Evolutionary conservation across 2,797 vertebrate species (phyloP), one percentile per base, ranked within the genome.

Genomic region (Lithobates sylvaticus): DNA sequence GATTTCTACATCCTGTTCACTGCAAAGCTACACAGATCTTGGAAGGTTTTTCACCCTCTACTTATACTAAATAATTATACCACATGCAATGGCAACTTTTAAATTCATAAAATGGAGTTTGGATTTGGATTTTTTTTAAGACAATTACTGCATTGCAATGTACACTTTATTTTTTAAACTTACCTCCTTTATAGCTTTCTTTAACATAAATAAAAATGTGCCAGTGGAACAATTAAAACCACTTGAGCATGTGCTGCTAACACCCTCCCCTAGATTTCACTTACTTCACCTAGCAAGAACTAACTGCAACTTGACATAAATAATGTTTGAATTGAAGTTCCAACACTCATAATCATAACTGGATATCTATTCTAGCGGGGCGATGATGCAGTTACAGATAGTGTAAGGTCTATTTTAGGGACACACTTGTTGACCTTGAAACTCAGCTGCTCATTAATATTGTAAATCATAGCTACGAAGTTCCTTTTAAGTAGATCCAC

Each of bases 371-470:
- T 69, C 89, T 91, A 89, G 88, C 90, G 88, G 87, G 88, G 87
- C 89, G 89, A 90, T 88, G 92, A 90, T 92, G 92, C 89, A 91
- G 91, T 91, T 91, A 90, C 89, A 92, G 90, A 93, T 92, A 88
- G 89, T 89, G 71, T 89, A 88, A 78, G 26, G 50, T 89, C 90
- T 95, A 95, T 95, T 95, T 94, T 94, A 94, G 93, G 93, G 79
- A 91, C 89, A 91, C 92, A 93, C 93, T 92, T 93, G 89, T 92
- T 93, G 93, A 89, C 90, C 90, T 0, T 21, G 91, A 88, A 89
- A 92, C 88, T 91, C 65, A 64, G 91, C 91, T 94, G 90, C 89
- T 94, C 89, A 92, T 94, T 94, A 93, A 91, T 91, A 91, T 86
- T 81, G 83, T 77, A 91, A 91, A 87, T 67, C 88, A 92, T 89